Evolutionary conservation across 1,140 invertebrate species (phyloP).

Genomic region (Apis florea): DNA sequence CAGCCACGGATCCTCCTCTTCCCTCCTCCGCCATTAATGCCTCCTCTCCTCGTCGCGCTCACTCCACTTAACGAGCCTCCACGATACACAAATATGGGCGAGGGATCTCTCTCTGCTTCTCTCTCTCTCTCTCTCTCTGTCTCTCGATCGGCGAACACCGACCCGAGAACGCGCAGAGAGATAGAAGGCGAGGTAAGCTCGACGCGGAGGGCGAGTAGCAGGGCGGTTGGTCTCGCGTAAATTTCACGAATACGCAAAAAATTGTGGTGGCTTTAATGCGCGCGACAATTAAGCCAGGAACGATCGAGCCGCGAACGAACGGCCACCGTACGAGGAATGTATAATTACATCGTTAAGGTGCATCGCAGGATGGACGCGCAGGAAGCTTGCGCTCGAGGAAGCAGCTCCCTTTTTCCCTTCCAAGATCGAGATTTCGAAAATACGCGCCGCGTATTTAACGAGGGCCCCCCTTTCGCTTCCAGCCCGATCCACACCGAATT

Average conservation of each 20-base stretch:
- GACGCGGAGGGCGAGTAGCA: not conserved
- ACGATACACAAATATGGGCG: constrained; percentile 29
- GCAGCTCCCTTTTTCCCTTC: too few species aligned
- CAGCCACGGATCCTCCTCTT: not conserved
- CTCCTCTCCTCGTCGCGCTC: not conserved
- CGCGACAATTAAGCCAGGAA: not conserved
- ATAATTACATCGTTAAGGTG: constrained; percentile 48
- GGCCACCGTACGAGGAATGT: constrained; percentile 21
- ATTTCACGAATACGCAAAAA: constrained; percentile 28
- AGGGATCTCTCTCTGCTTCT: not conserved
- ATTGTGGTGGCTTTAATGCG: constrained; percentile 18
- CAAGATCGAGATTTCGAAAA: too few species aligned
- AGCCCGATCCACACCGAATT: too few species aligned
- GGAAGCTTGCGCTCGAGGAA: too few species aligned
- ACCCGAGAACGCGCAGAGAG: not conserved
- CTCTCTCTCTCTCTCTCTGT: not conserved
- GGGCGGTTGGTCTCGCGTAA: not conserved
- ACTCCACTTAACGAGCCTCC: constrained; percentile 31
- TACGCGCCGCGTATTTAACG: too few species aligned
- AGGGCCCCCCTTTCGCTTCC: too few species aligned
- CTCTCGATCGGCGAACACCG: not conserved
- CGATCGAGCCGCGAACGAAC: constrained; percentile 10
- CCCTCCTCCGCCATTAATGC: not conserved
- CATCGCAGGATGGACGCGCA: too few species aligned
- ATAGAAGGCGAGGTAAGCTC: not conserved